A percentile compares a stretch with the other conserved stretches of the same genome.
phyloP scores from a whole-genome alignment of 2,113 vertebrate species.

The Tapirus terrestris region DNA sequence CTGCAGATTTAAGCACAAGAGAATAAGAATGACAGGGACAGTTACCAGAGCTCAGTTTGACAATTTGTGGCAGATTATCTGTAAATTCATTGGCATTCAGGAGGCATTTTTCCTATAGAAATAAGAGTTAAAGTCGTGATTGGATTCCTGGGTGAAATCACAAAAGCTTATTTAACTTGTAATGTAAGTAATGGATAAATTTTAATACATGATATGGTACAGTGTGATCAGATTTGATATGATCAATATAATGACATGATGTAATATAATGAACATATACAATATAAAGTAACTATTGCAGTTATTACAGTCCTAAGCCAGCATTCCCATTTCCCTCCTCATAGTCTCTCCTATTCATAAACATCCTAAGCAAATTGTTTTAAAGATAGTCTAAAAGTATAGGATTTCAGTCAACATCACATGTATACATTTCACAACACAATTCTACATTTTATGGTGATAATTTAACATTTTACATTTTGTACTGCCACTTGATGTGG shows the following conservation, averaged over 20 bases:
- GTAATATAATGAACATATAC: neutral
- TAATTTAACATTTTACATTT: neutral
- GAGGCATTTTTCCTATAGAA: constrained; percentile 35
- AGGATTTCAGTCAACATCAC: constrained; percentile 54
- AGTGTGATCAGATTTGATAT: neutral
- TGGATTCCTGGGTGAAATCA: neutral
- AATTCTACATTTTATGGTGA: constrained; percentile 8
- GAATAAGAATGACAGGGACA: neutral
- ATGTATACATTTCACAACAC: neutral
- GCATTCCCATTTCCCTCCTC: neutral
- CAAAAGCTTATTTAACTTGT: constrained; percentile 15
- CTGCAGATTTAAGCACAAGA: neutral
- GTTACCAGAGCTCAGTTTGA: neutral
- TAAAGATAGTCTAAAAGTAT: constrained; percentile 16
- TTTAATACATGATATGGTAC: neutral
- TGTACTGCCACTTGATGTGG: neutral
- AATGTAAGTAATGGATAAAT: neutral
- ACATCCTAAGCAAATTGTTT: neutral
- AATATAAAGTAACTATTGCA: neutral
- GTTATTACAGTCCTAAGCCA: neutral
- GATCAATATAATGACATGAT: neutral
- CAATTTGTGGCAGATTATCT: neutral
- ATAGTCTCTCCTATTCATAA: neutral
- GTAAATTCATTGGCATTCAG: neutral
- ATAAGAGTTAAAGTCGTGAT: neutral